Percentiles rank a stretch among this genome's conserved stretches.
phyloP scores from a whole-genome alignment of 2,888 invertebrate genomes.

The Dorcus parallelipipedus region DNA sequence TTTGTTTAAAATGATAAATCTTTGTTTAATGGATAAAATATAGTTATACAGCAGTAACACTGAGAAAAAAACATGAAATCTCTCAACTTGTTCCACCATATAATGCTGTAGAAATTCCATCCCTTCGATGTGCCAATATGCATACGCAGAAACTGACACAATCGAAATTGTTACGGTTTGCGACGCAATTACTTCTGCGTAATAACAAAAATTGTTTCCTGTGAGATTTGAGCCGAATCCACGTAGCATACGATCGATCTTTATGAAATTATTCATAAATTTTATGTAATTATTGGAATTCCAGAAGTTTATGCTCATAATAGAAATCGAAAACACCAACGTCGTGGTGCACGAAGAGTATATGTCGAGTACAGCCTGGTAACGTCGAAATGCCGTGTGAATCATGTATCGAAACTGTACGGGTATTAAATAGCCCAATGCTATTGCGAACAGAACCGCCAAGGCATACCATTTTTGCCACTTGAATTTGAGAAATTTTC shows the following conservation, averaged over 20 bases:
- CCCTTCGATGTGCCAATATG: too few species aligned
- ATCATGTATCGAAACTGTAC: not conserved
- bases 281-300: not conserved
- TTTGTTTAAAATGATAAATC: not conserved
- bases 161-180: too few species aligned
- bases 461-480: too few species aligned
- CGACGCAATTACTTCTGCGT: too few species aligned
- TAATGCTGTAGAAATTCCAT: not conserved
- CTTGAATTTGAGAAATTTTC: too few species aligned
- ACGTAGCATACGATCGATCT: not conserved
- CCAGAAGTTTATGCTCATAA: constrained; percentile 1
- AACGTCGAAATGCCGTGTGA: not conserved
- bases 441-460: not conserved
- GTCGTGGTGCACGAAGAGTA: not conserved
- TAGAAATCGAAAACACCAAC: not conserved
- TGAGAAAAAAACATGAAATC: not conserved
- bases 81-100: not conserved
- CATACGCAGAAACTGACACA: too few species aligned
- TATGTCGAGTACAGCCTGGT: too few species aligned
- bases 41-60: not conserved
- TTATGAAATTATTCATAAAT: not conserved
- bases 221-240: not conserved
- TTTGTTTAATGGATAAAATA: not conserved
- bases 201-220: too few species aligned
- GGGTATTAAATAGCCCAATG: not conserved